Conservation (phyloP, 2,113 vertebrate species). For the Chaetops frenatus region DNA sequence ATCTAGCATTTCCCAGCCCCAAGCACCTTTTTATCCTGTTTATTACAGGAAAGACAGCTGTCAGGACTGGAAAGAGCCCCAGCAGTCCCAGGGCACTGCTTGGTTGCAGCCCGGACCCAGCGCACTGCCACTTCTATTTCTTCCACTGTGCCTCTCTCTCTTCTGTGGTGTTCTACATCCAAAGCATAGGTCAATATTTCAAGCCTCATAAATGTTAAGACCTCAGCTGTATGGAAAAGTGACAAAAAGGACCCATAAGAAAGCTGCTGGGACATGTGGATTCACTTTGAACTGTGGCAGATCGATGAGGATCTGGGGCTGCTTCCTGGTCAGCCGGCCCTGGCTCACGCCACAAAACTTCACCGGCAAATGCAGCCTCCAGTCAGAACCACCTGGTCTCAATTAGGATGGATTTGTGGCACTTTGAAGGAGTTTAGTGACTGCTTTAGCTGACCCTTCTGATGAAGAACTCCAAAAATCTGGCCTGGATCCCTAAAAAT, state of each 20-base stretch:
- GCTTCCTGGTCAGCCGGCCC: not conserved
- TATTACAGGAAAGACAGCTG: not conserved
- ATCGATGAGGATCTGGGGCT: not conserved
- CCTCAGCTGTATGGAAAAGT: not conserved
- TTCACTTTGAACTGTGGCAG: not conserved
- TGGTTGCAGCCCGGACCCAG: not conserved
- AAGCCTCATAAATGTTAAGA: not conserved
- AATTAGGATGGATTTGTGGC: not conserved
- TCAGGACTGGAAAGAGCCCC: not conserved
- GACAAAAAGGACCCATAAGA: not conserved
- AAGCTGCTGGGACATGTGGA: not conserved
- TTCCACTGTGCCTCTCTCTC: not conserved
- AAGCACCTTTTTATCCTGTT: not conserved
- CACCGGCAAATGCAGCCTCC: not conserved
- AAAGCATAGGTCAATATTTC: not conserved
- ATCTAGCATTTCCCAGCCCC: not conserved
- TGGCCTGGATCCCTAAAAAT: not conserved
- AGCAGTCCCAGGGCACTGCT: not conserved
- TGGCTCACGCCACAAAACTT: not conserved
- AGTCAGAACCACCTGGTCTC: slow-evolving; percentile 14
- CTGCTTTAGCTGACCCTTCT: not conserved
- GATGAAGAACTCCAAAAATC: not conserved
- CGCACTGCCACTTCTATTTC: not conserved
- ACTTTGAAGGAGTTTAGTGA: not conserved
- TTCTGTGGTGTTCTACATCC: not conserved